A percentile compares a stretch with the other conserved stretches of the same genome.
Conservation (phyloP, 2,888 invertebrate genomes). For the Andrena hattorfiana region DNA sequence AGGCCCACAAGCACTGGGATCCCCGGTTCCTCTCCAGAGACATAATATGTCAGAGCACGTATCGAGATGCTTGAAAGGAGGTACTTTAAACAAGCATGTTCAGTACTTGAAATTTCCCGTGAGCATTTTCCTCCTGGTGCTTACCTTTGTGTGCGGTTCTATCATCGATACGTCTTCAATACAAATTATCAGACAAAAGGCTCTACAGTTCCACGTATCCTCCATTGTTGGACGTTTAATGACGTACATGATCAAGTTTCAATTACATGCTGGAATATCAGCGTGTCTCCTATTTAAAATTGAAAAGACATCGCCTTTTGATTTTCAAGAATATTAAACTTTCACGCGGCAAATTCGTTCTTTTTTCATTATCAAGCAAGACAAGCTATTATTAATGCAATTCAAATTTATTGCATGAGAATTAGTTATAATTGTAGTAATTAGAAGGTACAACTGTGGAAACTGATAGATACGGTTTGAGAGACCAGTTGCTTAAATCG, state of each 20-base stretch:
- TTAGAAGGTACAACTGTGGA: no score
- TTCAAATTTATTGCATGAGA: no score
- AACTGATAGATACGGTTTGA: no score
- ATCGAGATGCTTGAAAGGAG: conserved; percentile 45
- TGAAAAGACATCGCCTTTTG: no score
- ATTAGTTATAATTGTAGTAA: no score
- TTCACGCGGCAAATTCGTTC: no score
- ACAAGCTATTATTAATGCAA: no score
- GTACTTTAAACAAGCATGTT: conserved; percentile 53
- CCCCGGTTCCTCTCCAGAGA: conserved; percentile 57
- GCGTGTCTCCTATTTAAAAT: no score
- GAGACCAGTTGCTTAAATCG: no score
- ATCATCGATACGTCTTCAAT: background rate
- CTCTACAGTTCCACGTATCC: background rate
- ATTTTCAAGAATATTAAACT: no score
- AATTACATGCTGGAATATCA: background rate
- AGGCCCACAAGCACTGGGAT: conserved; percentile 41
- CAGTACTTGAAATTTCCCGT: conserved; percentile 54
- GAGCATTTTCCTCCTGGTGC: conserved; percentile 49
- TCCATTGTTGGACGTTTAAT: background rate
- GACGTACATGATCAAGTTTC: background rate
- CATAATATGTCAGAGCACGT: conserved; percentile 62
- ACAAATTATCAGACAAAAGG: conserved; percentile 8
- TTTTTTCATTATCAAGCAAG: no score
- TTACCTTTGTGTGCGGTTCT: background rate